Conservation (phyloP, 2,113 vertebrate genomes). For the Axis porcinus region DNA sequence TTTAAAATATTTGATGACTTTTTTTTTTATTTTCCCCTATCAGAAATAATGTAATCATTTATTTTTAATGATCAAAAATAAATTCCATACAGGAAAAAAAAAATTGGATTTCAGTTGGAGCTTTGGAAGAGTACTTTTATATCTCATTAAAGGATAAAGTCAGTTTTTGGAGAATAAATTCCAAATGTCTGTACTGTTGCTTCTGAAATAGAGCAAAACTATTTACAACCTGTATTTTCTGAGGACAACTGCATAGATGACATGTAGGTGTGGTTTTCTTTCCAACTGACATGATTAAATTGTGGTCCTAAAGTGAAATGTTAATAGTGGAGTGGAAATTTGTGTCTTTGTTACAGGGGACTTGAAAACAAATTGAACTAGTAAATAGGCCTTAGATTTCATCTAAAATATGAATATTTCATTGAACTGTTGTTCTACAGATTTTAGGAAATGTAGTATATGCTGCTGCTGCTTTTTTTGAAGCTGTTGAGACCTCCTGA, state of each 20-base stretch:
- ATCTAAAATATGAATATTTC: not conserved
- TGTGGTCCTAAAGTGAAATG: not conserved
- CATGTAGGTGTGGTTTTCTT: not conserved
- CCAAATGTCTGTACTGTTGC: not conserved
- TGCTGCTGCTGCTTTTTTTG: not conserved
- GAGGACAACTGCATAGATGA: not conserved
- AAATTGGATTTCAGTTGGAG: not conserved
- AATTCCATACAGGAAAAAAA: conserved; percentile 12
- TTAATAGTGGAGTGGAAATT: not conserved
- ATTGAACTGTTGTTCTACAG: not conserved
- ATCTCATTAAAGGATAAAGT: not conserved
- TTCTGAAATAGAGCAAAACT: conserved; percentile 4
- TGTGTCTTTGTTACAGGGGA: not conserved
- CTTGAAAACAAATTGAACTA: conserved; percentile 34
- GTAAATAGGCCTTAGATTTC: not conserved
- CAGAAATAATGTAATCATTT: not conserved
- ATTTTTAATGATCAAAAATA: conserved; percentile 11
- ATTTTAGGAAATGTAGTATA: not conserved
- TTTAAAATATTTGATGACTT: conserved; percentile 28
- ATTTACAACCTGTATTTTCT: conserved; percentile 14
- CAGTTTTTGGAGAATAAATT: not conserved
- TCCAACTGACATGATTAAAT: not conserved
- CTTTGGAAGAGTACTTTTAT: not conserved
- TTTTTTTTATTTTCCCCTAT: not conserved
- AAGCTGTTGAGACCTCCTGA: not conserved